phyloP scores from a whole-genome alignment of 2,888 invertebrate species.

The Andrena bicolor region DNA sequence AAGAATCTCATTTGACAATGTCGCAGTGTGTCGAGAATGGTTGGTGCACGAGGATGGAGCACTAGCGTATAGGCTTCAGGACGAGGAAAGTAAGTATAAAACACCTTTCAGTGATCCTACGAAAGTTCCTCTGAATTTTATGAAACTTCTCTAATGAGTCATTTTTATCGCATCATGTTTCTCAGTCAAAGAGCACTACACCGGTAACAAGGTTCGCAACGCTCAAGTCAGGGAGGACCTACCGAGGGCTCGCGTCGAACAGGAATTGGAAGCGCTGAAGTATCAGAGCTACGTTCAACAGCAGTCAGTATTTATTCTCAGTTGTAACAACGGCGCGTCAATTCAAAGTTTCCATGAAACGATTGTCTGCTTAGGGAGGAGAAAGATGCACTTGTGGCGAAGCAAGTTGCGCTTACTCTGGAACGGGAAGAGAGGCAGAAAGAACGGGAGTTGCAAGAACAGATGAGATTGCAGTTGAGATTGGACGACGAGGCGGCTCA shows the following conservation, averaged over 20 bases:
- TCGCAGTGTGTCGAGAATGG: constrained; percentile 93
- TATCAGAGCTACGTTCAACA: constrained; percentile 88
- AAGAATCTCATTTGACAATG: constrained; percentile 51
- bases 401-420: constrained; percentile 89
- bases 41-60: constrained; percentile 94
- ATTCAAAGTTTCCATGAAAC: neutral
- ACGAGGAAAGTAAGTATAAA: constrained; percentile 90
- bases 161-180: constrained; percentile 41
- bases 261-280: constrained; percentile 88
- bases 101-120: neutral
- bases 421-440: constrained; percentile 87
- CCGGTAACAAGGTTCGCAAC: constrained; percentile 91
- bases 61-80: constrained; percentile 92
- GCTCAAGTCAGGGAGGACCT: constrained; percentile 92
- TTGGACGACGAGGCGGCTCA: constrained; percentile 82
- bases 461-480: constrained; percentile 83
- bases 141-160: neutral
- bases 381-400: constrained; percentile 89
- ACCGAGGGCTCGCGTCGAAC: constrained; percentile 91
- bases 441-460: constrained; percentile 86
- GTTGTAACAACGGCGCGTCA: neutral
- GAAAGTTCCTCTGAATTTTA: neutral
- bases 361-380: constrained; percentile 86
- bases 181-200: constrained; percentile 91
- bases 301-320: constrained; percentile 86